Percentiles rank a stretch among this genome's conserved stretches.
Evolutionary conservation across 2,888 invertebrate genomes (phyloP).

Genomic region (Augiades crinisus): DNA sequence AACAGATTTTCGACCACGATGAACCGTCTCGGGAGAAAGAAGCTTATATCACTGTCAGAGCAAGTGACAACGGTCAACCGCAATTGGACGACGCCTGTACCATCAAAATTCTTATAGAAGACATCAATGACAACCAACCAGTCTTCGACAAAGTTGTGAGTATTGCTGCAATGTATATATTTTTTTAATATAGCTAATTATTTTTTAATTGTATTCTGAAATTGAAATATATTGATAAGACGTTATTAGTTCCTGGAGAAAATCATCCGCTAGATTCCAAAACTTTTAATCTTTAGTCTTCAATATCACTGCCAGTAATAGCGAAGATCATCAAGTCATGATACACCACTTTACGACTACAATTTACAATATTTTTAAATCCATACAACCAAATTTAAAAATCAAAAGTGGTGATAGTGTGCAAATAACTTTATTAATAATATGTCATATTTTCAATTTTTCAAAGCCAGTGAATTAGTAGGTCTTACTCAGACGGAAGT

Average conservation of each 20-base stretch:
- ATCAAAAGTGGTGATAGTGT: too few relatives aligned
- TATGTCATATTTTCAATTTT: conserved; percentile 6
- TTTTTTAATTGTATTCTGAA: background rate
- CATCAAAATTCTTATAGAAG: conserved; percentile 93
- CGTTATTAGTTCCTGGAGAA: background rate
- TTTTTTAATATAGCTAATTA: background rate
- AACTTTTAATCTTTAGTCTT: background rate
- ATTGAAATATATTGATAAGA: background rate
- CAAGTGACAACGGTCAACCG: conserved; percentile 95
- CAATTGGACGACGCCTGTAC: conserved; percentile 96
- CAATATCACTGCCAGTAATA: background rate
- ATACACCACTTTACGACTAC: too few relatives aligned
- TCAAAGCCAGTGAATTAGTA: conserved; percentile 31
- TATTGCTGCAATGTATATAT: conserved; percentile 37
- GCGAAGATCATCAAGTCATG: too few relatives aligned
- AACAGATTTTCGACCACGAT: conserved; percentile 92
- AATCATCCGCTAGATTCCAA: background rate
- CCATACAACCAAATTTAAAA: too few relatives aligned
- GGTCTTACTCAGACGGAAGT: conserved; percentile 38
- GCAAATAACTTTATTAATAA: conserved; percentile 23
- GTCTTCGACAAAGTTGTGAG: conserved; percentile 90
- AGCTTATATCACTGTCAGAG: conserved; percentile 93
- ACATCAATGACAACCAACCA: conserved; percentile 95
- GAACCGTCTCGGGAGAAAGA: conserved; percentile 92
- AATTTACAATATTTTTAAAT: too few relatives aligned